phyloP scores from a whole-genome alignment of 2,888 invertebrate species.

The Lasioglossum malachurum region DNA sequence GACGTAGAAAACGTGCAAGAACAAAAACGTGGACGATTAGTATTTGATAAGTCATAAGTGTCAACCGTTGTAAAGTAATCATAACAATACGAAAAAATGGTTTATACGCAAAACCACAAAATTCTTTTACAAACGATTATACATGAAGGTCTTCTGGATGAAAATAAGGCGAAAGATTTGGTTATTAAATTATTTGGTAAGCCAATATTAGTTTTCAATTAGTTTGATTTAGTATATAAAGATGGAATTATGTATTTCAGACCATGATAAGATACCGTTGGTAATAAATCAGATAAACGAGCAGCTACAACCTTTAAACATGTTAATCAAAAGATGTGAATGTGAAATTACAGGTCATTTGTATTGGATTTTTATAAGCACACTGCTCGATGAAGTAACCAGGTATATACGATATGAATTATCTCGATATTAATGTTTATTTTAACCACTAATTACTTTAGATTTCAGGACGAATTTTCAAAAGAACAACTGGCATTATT shows the following conservation, averaged over 20 bases:
- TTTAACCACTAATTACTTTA: slow-evolving; percentile 50
- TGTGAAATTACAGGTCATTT: slow-evolving; percentile 79
- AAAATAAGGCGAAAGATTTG: slow-evolving; percentile 58
- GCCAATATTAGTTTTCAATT: slow-evolving; percentile 19
- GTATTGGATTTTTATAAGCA: slow-evolving; percentile 77
- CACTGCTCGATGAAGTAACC: slow-evolving; percentile 67
- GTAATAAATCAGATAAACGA: slow-evolving; percentile 74
- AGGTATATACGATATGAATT: slow-evolving; percentile 69
- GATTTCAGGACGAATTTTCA: slow-evolving; percentile 74
- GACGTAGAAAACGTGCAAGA: no score
- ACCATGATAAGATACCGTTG: slow-evolving; percentile 45
- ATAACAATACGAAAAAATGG: slow-evolving; percentile 40
- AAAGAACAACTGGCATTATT: slow-evolving; percentile 73
- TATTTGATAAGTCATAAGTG: not conserved
- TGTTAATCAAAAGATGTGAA: slow-evolving; percentile 73
- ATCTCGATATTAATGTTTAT: not conserved
- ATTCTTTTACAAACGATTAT: slow-evolving; percentile 76
- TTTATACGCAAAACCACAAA: slow-evolving; percentile 65
- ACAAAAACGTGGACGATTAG: no score
- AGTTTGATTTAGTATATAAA: slow-evolving; percentile 2
- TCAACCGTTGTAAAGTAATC: not conserved
- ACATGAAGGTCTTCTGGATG: slow-evolving; percentile 71
- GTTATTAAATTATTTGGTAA: slow-evolving; percentile 72
- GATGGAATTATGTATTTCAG: slow-evolving; percentile 63
- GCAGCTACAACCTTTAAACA: slow-evolving; percentile 72